Percentiles rank a stretch among this genome's conserved stretches.
phyloP scores from a whole-genome alignment of 2,888 invertebrate genomes.

The Strigamia crassipes region DNA sequence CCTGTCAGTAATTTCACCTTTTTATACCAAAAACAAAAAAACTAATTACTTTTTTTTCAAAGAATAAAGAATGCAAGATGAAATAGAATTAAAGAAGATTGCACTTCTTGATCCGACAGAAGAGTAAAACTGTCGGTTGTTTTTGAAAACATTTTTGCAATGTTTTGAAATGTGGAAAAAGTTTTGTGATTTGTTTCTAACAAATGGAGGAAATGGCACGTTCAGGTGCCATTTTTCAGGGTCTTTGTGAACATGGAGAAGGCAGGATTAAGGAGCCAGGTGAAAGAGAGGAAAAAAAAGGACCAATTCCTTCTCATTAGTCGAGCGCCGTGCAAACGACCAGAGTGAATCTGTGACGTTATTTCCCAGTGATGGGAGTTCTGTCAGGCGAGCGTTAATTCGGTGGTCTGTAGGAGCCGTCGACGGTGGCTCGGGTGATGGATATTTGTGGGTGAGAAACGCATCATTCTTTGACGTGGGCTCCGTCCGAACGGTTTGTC shows the following conservation, averaged over 20 bases:
- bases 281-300: constrained; percentile 23
- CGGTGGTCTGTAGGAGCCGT: constrained; percentile 14
- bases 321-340: constrained; percentile 36
- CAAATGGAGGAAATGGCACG: constrained; percentile 14
- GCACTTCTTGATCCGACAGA: too few species aligned
- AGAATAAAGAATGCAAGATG: too few species aligned
- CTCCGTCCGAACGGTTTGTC: constrained; percentile 37
- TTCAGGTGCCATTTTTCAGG: constrained; percentile 35
- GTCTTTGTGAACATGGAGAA: constrained; percentile 29
- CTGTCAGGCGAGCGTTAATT: constrained; percentile 23
- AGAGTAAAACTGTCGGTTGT: background rate
- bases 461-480: background rate
- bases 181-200: constrained; percentile 3
- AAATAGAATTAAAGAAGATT: too few species aligned
- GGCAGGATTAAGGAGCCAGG: constrained; percentile 36
- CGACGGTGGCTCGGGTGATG: constrained; percentile 33
- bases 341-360: constrained; percentile 28
- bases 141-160: background rate
- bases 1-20: too few species aligned
- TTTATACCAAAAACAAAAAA: too few species aligned
- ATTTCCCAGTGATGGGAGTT: constrained; percentile 31
- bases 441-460: constrained; percentile 24
- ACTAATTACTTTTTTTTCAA: too few species aligned
- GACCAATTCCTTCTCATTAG: constrained; percentile 39
- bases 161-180: background rate